phyloP scores from a whole-genome alignment of 2,888 invertebrate species.

The Scelioninae gen. 1 region DNA sequence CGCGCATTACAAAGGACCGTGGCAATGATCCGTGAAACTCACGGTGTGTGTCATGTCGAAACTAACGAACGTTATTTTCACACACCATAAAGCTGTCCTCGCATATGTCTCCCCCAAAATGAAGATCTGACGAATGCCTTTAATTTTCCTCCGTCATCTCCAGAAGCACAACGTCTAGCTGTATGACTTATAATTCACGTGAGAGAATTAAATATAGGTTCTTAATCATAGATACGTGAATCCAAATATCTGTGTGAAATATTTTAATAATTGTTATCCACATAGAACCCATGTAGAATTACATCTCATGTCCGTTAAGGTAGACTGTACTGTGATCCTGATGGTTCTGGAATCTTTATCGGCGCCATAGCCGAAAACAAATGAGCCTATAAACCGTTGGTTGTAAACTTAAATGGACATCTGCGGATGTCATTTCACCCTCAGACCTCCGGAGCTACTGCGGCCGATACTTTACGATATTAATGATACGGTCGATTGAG shows the following conservation, averaged over 20 bases:
- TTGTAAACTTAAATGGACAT: constrained; percentile 45
- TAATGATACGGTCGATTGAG: constrained; percentile 49
- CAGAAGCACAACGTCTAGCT: constrained; percentile 15
- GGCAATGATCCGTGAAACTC: too few species aligned
- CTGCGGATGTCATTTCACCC: constrained; percentile 52
- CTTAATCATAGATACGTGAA: too few species aligned
- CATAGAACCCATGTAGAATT: too few species aligned
- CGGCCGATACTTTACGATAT: constrained; percentile 36
- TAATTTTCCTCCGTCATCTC: constrained; percentile 18
- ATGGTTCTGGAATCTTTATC: constrained; percentile 36
- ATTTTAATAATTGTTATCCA: too few species aligned
- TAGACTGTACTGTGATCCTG: neutral
- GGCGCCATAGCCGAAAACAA: constrained; percentile 43
- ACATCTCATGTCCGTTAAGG: too few species aligned
- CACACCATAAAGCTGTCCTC: too few species aligned
- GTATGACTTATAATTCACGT: constrained; percentile 4
- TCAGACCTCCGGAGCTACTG: constrained; percentile 10
- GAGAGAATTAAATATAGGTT: neutral
- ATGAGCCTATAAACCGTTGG: constrained; percentile 47
- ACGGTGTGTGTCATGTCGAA: too few species aligned
- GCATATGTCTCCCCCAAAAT: constrained; percentile 44
- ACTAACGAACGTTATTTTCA: too few species aligned
- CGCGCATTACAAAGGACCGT: too few species aligned
- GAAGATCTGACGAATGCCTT: constrained; percentile 18
- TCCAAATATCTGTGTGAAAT: too few species aligned